Percentiles rank a stretch among this genome's conserved stretches.
Conservation (phyloP, 2,888 invertebrate genomes). For the Eupithecia tripunctaria region DNA sequence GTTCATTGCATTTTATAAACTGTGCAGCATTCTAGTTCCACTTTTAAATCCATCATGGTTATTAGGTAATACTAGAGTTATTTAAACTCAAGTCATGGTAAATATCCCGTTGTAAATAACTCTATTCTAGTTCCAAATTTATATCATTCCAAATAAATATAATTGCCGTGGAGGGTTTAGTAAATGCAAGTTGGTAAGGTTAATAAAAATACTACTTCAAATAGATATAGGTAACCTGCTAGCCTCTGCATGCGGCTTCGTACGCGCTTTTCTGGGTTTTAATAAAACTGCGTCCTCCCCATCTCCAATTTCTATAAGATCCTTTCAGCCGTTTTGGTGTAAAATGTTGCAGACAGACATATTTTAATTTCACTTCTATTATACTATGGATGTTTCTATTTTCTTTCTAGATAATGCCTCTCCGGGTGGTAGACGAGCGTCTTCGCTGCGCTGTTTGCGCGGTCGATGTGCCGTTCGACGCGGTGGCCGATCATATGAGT, state of each 20-base stretch:
- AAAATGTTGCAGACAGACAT: neutral
- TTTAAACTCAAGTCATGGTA: no score
- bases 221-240: no score
- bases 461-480: conserved; percentile 52
- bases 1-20: no score
- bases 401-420: conserved; percentile 53
- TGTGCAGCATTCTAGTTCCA: no score
- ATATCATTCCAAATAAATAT: no score
- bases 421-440: conserved; percentile 51
- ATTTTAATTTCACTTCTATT: neutral
- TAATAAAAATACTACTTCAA: neutral
- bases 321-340: neutral
- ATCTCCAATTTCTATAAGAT: neutral
- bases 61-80: no score
- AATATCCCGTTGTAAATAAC: no score
- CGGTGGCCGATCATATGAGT: conserved; percentile 69
- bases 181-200: no score
- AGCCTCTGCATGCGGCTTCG: neutral
- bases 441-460: conserved; percentile 56
- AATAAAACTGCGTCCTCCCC: neutral
- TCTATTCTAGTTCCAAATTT: no score
- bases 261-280: neutral
- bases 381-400: neutral
- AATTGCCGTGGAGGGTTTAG: no score
- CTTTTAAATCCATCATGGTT: no score